Conservation (phyloP, 2,797 vertebrate species). For the Lemur catta region DNA sequence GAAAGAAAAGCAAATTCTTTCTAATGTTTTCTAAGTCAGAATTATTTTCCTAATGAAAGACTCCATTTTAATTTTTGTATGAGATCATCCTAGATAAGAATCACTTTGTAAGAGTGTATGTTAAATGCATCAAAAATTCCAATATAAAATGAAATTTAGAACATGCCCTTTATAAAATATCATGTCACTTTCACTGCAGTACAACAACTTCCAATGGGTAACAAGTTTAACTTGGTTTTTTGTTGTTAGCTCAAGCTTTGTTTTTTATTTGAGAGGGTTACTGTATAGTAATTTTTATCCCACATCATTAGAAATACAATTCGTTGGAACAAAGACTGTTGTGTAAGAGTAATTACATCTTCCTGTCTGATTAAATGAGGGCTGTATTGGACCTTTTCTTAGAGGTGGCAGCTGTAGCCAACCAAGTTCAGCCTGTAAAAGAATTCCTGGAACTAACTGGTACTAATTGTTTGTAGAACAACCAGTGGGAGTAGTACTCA, state of each 20-base stretch:
- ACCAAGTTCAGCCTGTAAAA: slow-evolving; percentile 43
- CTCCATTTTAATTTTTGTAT: slow-evolving; percentile 38
- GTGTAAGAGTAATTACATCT: slow-evolving; percentile 65
- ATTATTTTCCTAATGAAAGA: slow-evolving; percentile 57
- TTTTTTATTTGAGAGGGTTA: slow-evolving; percentile 38
- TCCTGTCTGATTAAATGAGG: slow-evolving; percentile 56
- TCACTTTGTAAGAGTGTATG: slow-evolving; percentile 7
- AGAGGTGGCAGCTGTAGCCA: slow-evolving; percentile 47
- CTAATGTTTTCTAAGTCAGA: slow-evolving; percentile 16
- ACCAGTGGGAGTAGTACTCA: slow-evolving; percentile 51
- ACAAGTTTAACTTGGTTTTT: slow-evolving; percentile 34
- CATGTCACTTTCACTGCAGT: background rate
- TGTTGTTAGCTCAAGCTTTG: background rate
- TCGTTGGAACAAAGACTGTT: slow-evolving; percentile 68
- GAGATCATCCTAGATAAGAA: background rate
- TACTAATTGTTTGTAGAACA: slow-evolving; percentile 61
- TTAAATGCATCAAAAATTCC: background rate
- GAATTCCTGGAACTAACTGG: slow-evolving; percentile 71
- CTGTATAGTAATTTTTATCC: slow-evolving; percentile 60
- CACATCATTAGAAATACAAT: slow-evolving; percentile 41
- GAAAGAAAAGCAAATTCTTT: slow-evolving; percentile 46
- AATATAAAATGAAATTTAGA: slow-evolving; percentile 28
- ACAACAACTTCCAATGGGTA: background rate
- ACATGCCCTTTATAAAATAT: background rate
- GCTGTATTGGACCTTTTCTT: slow-evolving; percentile 30